Evolutionary conservation across 2,113 vertebrate species (phyloP), one percentile per base, ranked within the genome.

Genomic region (Tragelaphus strepsiceros): DNA sequence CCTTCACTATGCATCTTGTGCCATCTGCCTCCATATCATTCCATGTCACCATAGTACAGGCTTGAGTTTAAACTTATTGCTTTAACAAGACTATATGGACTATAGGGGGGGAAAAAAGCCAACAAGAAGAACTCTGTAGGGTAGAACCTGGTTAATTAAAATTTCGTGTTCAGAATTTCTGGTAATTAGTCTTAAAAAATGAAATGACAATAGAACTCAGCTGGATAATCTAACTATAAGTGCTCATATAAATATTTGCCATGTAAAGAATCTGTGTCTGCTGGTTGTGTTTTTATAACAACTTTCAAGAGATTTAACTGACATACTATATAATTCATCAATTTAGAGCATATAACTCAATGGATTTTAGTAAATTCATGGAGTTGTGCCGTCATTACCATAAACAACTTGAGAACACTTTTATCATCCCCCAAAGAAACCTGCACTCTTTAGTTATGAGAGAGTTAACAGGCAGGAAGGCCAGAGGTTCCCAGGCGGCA

Each of bases 131-230:
- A 85, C 24, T 61, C 1, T 32, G 14, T 14, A 53, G 3, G 30
- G 30, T 2, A 94, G 53, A 95, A 49, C 19, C 51, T 67, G 21
- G n/a, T 39, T 59, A 67, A 84, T 15, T 88, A 61, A 93, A 49
- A 87, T 67, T 91, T 94, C 51, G 88, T 56, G 82, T 51, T 96
- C 51, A 86, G 30, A 83, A 96, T 78, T 96, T 64, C 21, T 74
- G 15, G 85, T 61, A 78, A 71, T 49, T 90, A 26, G 30, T 83
- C 17, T 49, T 92, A 32, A 92, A 91, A 9, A 97, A 85, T 17
- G 56, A 74, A 92, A 77, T 30, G 32, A 51, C 21, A 94, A 90
- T 83, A 92, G 81, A 86, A 89, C 32, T 96, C 28, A 58, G n/a
- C 15, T 80, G 35, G n/a, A 88, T 24, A 81, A 39, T 58, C 46